Evolutionary conservation across 2,888 invertebrate genomes (phyloP), one percentile per base, ranked within the genome.

Genomic region (Empis stercorea): DNA sequence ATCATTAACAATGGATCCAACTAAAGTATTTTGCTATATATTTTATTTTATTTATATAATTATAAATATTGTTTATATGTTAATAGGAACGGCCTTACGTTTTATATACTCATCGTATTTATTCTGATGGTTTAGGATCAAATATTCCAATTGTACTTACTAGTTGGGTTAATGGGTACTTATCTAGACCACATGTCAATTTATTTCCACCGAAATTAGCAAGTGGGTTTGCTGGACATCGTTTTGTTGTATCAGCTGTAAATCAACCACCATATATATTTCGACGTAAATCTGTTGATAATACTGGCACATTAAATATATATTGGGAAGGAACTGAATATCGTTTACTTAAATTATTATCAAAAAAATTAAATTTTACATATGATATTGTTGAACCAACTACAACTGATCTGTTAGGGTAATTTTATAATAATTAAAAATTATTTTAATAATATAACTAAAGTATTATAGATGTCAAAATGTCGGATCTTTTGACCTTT

Each of bases 181-280:
- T 80, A 51, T 79, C 84, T 2, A 73, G 79, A 51, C 71, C 73
- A 0, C 64, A 76, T 20, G 68, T 80, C 0, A 70, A 79, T 60
- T 66, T 87, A 32, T 87, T 85, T 65, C 84, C 85, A 3, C 59
- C 61, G 10, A 87, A 87, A 68, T 76, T 84, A 63, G 62, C 64
- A 1, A 56, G 68, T 23, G 85, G 86, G 1, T 85, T 86, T 55
- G 76, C 82, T 20, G 85, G 86, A 1, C 84, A 85, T 64, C 75
- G 84, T 45, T 82, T 87, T 62, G 69, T 78, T 38, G 73, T 86
- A 10, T 73, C 83, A 2, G 76, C 81, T 11, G 77, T 79, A 10
- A 72, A 83, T 64, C 82, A 83, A 58, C 84, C 86, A 9, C 87
- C 87, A 0, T 87, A 74, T 61, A 76, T 82, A 7, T 78, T 85